phyloP scores from a whole-genome alignment of 1,140 invertebrate species.

The Brachionus rubens region DNA sequence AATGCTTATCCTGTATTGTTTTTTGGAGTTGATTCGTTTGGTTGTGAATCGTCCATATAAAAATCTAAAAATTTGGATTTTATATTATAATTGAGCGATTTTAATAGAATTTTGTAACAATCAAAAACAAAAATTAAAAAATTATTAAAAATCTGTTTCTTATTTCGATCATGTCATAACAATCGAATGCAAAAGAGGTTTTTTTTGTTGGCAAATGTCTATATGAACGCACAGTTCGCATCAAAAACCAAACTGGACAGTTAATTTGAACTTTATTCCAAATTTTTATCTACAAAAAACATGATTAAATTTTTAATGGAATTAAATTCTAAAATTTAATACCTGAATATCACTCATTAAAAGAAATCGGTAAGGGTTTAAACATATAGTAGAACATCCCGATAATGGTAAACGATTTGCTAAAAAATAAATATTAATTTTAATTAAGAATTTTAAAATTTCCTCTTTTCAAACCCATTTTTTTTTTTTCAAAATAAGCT shows the following conservation, averaged over 20 bases:
- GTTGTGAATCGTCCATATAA: not conserved
- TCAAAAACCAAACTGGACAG: not conserved
- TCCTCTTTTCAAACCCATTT: too few relatives aligned
- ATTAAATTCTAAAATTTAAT: too few relatives aligned
- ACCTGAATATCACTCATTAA: too few relatives aligned
- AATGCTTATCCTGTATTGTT: too few relatives aligned
- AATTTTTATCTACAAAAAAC: too few relatives aligned
- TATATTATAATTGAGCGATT: not conserved
- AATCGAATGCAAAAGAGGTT: not conserved
- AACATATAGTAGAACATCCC: too few relatives aligned
- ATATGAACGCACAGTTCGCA: not conserved
- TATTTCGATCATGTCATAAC: not conserved
- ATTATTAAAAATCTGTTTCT: not conserved
- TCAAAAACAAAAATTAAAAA: conserved; percentile 19
- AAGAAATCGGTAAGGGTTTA: too few relatives aligned
- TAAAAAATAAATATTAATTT: too few relatives aligned
- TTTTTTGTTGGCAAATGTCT: not conserved
- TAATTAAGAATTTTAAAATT: too few relatives aligned
- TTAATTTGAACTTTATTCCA: not conserved
- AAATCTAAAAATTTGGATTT: not conserved
- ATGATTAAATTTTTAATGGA: too few relatives aligned
- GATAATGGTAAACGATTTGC: too few relatives aligned
- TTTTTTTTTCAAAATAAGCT: too few relatives aligned
- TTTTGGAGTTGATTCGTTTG: not conserved
- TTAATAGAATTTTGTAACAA: conserved; percentile 11